Evolutionary conservation across 2,888 invertebrate species (phyloP).

Genomic region (Temnothorax rugatulus): DNA sequence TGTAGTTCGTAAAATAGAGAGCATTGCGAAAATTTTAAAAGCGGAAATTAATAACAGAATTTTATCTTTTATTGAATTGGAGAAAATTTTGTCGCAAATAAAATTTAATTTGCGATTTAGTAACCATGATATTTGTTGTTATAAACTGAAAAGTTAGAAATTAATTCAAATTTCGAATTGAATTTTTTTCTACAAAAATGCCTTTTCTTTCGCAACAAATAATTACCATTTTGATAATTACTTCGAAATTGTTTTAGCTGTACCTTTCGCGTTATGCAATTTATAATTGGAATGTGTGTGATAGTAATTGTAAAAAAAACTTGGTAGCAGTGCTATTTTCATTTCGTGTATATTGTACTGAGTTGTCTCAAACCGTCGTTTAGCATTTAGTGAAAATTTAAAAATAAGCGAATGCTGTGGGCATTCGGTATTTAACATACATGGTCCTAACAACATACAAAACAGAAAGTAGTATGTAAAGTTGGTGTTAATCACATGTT

Average conservation of each 20-base stretch:
- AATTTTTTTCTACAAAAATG: neutral
- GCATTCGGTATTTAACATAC: constrained; percentile 57
- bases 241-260: neutral
- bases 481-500: constrained; percentile 73
- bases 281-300: neutral
- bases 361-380: constrained; percentile 2
- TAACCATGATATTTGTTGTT: constrained; percentile 10
- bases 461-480: constrained; percentile 76
- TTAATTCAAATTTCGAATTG: neutral
- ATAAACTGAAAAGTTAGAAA: neutral
- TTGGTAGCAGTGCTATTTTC: constrained; percentile 4
- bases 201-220: neutral
- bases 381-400: constrained; percentile 11
- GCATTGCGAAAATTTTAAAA: neutral
- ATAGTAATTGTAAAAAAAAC: neutral
- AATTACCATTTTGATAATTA: neutral
- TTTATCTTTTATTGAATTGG: constrained; percentile 9
- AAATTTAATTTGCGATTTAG: constrained; percentile 27
- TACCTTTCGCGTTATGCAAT: neutral
- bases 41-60: constrained; percentile 8
- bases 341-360: neutral
- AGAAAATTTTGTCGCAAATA: neutral
- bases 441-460: constrained; percentile 77
- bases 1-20: constrained; percentile 48
- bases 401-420: constrained; percentile 65